Percentiles rank a stretch among this genome's conserved stretches.
phyloP scores from a whole-genome alignment of 2,113 vertebrate genomes.

The Myotis lucifugus region DNA sequence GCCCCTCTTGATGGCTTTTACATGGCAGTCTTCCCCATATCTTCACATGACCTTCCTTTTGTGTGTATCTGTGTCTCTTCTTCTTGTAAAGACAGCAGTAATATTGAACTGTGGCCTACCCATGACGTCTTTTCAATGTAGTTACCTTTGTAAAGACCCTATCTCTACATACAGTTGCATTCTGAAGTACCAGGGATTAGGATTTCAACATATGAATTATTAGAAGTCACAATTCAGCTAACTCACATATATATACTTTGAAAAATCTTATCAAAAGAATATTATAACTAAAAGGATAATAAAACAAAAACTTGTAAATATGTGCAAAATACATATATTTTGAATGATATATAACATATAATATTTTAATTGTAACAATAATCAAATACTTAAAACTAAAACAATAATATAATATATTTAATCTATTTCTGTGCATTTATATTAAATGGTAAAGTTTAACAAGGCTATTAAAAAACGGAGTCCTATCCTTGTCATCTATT shows the following conservation, averaged over 20 bases:
- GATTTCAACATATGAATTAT: neutral
- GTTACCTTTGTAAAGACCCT: neutral
- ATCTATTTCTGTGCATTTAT: neutral
- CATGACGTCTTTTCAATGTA: neutral
- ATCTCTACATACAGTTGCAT: neutral
- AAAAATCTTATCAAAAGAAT: neutral
- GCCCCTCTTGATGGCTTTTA: neutral
- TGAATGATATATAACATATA: neutral
- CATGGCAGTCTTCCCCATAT: neutral
- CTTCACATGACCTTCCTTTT: neutral
- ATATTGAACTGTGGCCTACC: neutral
- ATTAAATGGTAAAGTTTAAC: neutral
- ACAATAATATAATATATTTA: neutral
- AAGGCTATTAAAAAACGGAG: neutral
- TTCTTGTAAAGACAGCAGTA: neutral
- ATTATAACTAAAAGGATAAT: neutral
- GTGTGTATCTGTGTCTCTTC: neutral
- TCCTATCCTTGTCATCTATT: neutral
- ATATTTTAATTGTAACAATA: neutral
- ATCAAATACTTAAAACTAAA: neutral
- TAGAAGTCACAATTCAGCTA: neutral
- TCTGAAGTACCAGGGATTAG: neutral
- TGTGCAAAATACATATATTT: neutral
- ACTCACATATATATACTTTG: neutral
- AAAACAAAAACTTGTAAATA: neutral